Conservation (phyloP, 2,888 invertebrate species). For the Tiliacea citrago region DNA sequence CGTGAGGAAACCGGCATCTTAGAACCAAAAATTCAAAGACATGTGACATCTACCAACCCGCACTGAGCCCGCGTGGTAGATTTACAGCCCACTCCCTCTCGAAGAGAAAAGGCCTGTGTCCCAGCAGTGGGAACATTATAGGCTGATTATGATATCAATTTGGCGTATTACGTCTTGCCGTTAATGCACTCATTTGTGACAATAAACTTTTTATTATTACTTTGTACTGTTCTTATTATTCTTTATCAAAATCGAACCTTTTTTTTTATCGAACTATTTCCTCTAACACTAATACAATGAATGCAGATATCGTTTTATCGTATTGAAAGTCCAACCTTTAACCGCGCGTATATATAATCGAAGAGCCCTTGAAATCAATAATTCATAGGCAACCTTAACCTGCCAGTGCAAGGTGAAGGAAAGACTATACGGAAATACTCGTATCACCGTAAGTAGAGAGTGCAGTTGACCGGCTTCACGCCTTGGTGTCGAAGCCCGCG, state of each 20-base stretch:
- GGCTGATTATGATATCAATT: too few relatives aligned
- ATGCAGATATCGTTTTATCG: neutral
- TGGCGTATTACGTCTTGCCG: neutral
- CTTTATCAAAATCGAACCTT: neutral
- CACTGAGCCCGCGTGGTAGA: too few relatives aligned
- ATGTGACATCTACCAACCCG: too few relatives aligned
- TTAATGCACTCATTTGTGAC: too few relatives aligned
- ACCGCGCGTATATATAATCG: slow-evolving; percentile 34
- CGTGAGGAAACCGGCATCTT: too few relatives aligned
- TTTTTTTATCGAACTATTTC: too few relatives aligned
- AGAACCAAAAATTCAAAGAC: too few relatives aligned
- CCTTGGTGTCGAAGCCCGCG: slow-evolving; percentile 78
- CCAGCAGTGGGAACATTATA: too few relatives aligned
- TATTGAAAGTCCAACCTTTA: slow-evolving; percentile 12
- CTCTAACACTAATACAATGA: neutral
- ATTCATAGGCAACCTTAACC: slow-evolving; percentile 70
- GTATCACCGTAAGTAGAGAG: slow-evolving; percentile 71
- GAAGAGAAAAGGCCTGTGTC: too few relatives aligned
- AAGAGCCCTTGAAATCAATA: slow-evolving; percentile 64
- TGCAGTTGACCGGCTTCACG: slow-evolving; percentile 80
- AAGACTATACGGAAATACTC: slow-evolving; percentile 79
- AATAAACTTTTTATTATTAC: too few relatives aligned
- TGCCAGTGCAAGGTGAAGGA: slow-evolving; percentile 76
- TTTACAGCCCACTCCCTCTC: too few relatives aligned
- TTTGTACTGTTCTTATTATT: too few relatives aligned